These are phyloP conservation scores for Nesidiocoris tenuis DNA, from an alignment of 2,888 invertebrate species.

Conservation along the genomic window DNA sequence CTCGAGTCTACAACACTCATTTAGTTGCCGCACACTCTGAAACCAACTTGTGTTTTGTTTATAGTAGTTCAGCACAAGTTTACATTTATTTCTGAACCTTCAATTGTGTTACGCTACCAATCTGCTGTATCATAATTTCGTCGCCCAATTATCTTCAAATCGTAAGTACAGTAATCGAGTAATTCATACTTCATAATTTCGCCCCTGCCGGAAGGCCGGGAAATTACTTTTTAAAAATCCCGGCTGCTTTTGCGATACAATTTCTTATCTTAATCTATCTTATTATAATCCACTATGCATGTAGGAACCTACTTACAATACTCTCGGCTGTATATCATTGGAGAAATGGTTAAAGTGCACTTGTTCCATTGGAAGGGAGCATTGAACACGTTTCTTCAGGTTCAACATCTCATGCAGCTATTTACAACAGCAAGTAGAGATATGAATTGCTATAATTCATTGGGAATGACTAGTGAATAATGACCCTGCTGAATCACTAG, in stretches of 20 bases:
- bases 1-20: constrained; percentile 54
- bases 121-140: constrained; percentile 48
- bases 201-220: no score
- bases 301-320: no score
- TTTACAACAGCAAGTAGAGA: no score
- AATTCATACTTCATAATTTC: no score
- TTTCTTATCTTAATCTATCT: no score
- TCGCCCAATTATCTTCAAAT: constrained; percentile 45
- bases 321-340: no score
- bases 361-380: neutral
- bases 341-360: no score
- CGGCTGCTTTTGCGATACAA: no score
- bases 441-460: neutral
- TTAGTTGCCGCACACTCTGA: constrained; percentile 65
- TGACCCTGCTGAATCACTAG: neutral
- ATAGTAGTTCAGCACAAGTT: constrained; percentile 57
- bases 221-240: no score
- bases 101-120: constrained; percentile 47
- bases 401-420: neutral
- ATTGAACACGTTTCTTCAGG: neutral
- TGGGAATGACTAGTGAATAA: neutral
- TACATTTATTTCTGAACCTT: constrained; percentile 49
- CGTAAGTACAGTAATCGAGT: constrained; percentile 44
- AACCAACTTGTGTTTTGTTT: constrained; percentile 65
- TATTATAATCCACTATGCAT: no score